Evolutionary conservation across 2,797 vertebrate genomes (phyloP), one percentile per base, ranked within the genome.

Genomic region (Echiichthys vipera): DNA sequence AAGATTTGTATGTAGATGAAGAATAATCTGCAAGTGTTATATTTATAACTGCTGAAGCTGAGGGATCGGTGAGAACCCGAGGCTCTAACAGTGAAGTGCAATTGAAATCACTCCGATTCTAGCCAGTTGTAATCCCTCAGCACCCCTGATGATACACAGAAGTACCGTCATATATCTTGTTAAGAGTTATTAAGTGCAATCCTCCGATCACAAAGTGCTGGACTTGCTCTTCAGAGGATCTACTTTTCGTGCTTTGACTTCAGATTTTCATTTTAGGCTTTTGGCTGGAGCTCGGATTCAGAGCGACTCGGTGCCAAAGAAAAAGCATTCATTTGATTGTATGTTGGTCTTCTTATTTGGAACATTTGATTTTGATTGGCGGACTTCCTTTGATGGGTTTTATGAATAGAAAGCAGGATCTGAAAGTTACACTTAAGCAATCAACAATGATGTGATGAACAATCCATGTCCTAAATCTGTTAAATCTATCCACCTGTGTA

Each of bases 271-370:
- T 32, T 62, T 64, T 7, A 65, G 20, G 20, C 39, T 43, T 73
- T 81, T 71, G 39, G 62, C 53, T 13, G 37, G 29, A 32, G 32
- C 61, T 65, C 46, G 47, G 13, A n/a, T 29, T 55, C 50, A 54
- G 32, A 72, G 56, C 15, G 12, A 77, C 39, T 14, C 63, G 13
- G 54, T 84, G 81, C 78, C 74, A 87, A 82, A 81, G 63, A 75
- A 20, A 53, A 64, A 56, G 64, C 63, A 70, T 46, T 20, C 29
- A 36, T 74, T 57, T 77, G 61, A 75, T 59, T 40, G 8, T 55
- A 56, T 17, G 10, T 57, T 55, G n/a, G 12, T 22, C 7, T 70
- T 69, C 32, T 56, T 22, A 42, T 65, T 68, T 64, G 14, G 61
- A 73, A 32, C 22, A 59, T 69, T 56, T 30, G 7, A 59, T 57